Evolutionary conservation across 2,888 invertebrate genomes (phyloP), one percentile per base, ranked within the genome.

Genomic region (Rugalucina vietnamica): DNA sequence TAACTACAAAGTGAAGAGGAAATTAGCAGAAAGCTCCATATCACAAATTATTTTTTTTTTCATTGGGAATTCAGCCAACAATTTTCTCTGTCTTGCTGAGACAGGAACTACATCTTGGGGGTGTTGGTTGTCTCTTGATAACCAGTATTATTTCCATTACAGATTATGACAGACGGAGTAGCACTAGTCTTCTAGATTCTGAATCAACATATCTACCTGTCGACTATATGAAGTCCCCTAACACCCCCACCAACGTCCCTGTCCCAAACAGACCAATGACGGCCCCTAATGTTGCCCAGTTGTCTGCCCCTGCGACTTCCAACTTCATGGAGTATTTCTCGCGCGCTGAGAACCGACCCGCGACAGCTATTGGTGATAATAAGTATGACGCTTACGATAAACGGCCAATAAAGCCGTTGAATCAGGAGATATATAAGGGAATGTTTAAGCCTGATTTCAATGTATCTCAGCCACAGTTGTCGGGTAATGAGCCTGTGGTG

Each of bases 171-270:
- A 88, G 88, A 34, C 88, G 79, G 74, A 92, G 91, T 82, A 91
- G 89, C 70, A 88, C 90, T 21, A 94, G 93, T 81, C 84, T 93
- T 79, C 81, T 94, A 65, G 93, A 94, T 57, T 94, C 93, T 0
- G 94, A 94, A 70, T 92, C 94, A n/a, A 91, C 93, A 12, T 94
- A 94, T 82, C 86, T 94, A 18, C 93, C 94, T 24, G 88, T 93
- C 54, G 89, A 90, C 50, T 27, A 72, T 24, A 12, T 72, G 10
- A 85, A 79, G 72, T 77, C 87, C 12, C 85, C 87, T 1, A 72
- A 73, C n/a, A 83, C 84, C 14, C 80, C 85, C 36, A 50, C 82
- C 50, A 72, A 73, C n/a, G 82, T 83, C 14, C 80, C 85, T 39
- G 43, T 81, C 50, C 80, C 89, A 49, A 88, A 82, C 34, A 84